These are phyloP conservation scores for Dasyornis broadbenti DNA, from an alignment of 2,113 vertebrate genomes.

Conservation along the genomic window DNA sequence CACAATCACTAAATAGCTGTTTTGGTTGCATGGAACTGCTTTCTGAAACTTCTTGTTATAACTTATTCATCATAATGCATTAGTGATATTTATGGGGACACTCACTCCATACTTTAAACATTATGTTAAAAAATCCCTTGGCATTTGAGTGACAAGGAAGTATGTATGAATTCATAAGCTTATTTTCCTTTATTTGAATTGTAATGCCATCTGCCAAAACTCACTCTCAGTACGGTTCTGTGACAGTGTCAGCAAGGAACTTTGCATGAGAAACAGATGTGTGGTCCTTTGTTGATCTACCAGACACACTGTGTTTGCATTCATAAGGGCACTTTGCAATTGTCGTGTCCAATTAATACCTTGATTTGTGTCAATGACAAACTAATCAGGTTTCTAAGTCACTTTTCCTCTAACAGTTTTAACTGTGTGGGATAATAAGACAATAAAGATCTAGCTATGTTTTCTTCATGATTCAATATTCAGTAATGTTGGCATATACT, in stretches of 20 bases:
- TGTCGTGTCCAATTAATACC: slow-evolving; percentile 37
- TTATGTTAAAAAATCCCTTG: slow-evolving; percentile 38
- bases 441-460: not conserved
- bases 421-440: not conserved
- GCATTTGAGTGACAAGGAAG: slow-evolving; percentile 52
- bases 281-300: slow-evolving; percentile 39
- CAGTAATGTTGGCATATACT: not conserved
- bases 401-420: not conserved
- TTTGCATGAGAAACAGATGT: slow-evolving; percentile 34
- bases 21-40: not conserved
- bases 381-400: slow-evolving; percentile 24
- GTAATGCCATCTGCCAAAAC: slow-evolving; percentile 67
- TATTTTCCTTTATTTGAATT: slow-evolving; percentile 68
- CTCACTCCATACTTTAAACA: slow-evolving; percentile 43
- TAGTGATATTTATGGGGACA: slow-evolving; percentile 50
- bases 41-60: slow-evolving; percentile 15
- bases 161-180: slow-evolving; percentile 43
- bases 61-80: slow-evolving; percentile 37
- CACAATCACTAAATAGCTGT: not conserved
- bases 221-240: slow-evolving; percentile 27
- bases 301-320: slow-evolving; percentile 59
- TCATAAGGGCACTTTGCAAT: slow-evolving; percentile 38
- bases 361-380: slow-evolving; percentile 33
- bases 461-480: not conserved
- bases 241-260: slow-evolving; percentile 40